A percentile compares a stretch with the other conserved stretches of the same genome.
Evolutionary conservation across 1,140 invertebrate genomes (phyloP).

Genomic region (Leptopilina boulardi): DNA sequence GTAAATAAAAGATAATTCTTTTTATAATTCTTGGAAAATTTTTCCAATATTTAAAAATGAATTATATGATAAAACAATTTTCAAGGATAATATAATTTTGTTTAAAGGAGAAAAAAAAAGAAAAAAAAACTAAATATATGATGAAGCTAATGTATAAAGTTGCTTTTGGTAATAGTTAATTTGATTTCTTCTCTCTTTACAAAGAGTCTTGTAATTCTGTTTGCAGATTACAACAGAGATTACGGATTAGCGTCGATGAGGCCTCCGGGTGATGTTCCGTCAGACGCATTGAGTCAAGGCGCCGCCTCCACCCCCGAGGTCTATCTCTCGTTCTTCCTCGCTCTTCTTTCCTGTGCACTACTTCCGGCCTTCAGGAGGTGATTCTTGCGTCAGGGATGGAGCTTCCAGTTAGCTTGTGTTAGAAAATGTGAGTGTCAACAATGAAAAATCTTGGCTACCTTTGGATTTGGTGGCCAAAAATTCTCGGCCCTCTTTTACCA

Average conservation of each 20-base stretch:
- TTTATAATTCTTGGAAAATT: no score
- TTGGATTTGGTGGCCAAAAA: background rate
- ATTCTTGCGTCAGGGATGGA: slow-evolving; percentile 66
- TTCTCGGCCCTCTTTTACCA: background rate
- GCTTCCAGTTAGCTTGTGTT: slow-evolving; percentile 71
- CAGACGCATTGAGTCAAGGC: slow-evolving; percentile 43
- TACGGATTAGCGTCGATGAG: slow-evolving; percentile 62
- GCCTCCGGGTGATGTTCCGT: slow-evolving; percentile 53
- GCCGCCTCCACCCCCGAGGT: slow-evolving; percentile 47
- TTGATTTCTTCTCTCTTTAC: background rate
- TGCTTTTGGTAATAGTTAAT: background rate
- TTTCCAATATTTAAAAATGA: no score
- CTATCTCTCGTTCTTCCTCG: slow-evolving; percentile 59
- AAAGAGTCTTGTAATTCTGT: slow-evolving; percentile 45
- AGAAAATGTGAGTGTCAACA: slow-evolving; percentile 51
- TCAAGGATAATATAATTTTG: no score
- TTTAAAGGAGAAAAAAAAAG: no score
- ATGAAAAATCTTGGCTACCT: slow-evolving; percentile 36
- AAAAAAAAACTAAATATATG: background rate
- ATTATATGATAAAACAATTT: no score
- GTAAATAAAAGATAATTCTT: no score
- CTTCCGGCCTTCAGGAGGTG: slow-evolving; percentile 63
- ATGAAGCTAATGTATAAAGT: background rate
- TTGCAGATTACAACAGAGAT: slow-evolving; percentile 66
- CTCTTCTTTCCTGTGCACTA: slow-evolving; percentile 58